A percentile compares a stretch with the other conserved stretches of the same genome.
These are phyloP conservation scores for Picus viridis DNA, from an alignment of 2,797 vertebrate genomes.

Conservation along the genomic window DNA sequence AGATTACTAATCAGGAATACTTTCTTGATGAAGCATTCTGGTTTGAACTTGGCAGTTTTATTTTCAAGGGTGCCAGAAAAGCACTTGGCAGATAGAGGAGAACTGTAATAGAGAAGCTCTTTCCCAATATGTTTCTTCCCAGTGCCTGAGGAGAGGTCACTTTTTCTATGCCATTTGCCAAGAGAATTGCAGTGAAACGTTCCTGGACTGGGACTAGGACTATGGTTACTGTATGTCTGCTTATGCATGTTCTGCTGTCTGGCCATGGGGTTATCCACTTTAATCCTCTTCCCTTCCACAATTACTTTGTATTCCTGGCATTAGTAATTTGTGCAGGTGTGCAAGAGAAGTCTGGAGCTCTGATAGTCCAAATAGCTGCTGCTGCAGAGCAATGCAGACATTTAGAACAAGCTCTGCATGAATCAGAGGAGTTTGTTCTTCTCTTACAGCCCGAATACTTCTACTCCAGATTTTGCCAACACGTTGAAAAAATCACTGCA, in stretches of 20 bases:
- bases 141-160: neutral
- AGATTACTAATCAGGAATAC: neutral
- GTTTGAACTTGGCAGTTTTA: neutral
- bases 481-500: neutral
- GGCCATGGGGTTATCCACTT: neutral
- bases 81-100: neutral
- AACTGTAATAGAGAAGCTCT: too few species aligned
- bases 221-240: neutral
- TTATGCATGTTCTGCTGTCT: neutral
- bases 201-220: neutral
- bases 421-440: neutral
- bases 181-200: neutral
- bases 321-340: neutral
- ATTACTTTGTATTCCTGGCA: conserved; percentile 6
- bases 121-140: neutral
- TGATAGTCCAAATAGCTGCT: neutral
- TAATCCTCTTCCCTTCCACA: neutral
- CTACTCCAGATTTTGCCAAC: neutral
- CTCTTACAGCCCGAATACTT: neutral
- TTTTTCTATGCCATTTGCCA: neutral
- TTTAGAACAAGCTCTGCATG: neutral
- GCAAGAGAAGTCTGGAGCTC: neutral
- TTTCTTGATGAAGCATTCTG: neutral
- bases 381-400: neutral
- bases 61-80: neutral